phyloP scores from a whole-genome alignment of 2,888 invertebrate species.

The Drosophila pseudotalamancana region DNA sequence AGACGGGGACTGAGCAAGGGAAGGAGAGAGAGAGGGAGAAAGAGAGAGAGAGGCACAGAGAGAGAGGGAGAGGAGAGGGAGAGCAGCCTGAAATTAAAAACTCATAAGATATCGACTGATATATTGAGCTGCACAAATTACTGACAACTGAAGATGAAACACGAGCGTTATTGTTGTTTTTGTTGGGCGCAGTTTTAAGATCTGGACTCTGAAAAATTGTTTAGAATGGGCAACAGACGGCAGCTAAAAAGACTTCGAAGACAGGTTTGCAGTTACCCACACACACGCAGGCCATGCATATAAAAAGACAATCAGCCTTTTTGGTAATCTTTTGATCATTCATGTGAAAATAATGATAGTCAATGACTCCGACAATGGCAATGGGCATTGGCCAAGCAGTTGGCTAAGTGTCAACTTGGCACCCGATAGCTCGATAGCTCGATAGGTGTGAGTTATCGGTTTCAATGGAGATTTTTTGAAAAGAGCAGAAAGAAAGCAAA shows the following conservation, averaged over 20 bases:
- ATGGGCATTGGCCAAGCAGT: conserved; percentile 2
- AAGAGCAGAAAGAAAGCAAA: no score
- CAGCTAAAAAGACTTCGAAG: conserved; percentile 63
- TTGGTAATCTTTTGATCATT: conserved; percentile 18
- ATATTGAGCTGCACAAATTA: conserved; percentile 84
- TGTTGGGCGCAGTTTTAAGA: background rate
- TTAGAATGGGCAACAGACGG: conserved; percentile 34
- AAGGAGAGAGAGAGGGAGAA: background rate
- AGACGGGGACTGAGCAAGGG: background rate
- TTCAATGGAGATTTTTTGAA: no score
- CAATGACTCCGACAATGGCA: conserved; percentile 48
- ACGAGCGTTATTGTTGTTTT: conserved; percentile 19
- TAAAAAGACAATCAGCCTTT: conserved; percentile 81
- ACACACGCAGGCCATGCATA: conserved; percentile 56
- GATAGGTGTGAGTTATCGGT: conserved; percentile 9
- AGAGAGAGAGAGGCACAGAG: conserved; percentile 3
- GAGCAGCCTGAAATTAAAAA: conserved; percentile 84
- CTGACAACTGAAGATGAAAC: conserved; percentile 80
- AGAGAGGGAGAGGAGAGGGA: conserved; percentile 10
- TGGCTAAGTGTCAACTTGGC: conserved; percentile 1
- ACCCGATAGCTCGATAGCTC: background rate
- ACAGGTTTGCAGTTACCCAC: conserved; percentile 67
- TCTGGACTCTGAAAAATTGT: conserved; percentile 13
- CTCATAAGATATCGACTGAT: conserved; percentile 85
- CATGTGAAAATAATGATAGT: conserved; percentile 62